Base-by-base conservation (phyloP, 1,140 invertebrate species). In the Calosoma granatense region DNA sequence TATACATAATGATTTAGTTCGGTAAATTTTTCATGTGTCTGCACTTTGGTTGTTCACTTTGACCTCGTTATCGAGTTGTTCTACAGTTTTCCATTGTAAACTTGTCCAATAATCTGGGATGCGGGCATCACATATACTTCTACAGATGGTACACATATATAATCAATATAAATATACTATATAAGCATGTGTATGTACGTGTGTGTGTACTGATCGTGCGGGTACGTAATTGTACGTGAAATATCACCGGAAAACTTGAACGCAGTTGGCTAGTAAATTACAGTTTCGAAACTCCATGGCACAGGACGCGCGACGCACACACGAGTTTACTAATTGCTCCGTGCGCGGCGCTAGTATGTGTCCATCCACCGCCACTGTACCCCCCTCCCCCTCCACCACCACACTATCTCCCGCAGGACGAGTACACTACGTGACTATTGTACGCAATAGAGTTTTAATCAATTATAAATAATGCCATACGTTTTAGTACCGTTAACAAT, bases 181-280 rank as follows among this genome's bases (percentile, higher is more conserved):
- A n/a, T 36, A n/a, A 36, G 6, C 26, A 36, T 36, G 26, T 36
- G n/a, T 36, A 36, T n/a, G 26, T 9, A 9, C n/a, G n/a, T 36
- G n/a, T 6, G 26, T 36, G 26, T 36, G n/a, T 36, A n/a, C 26
- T 36, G 6, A 36, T 36, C 26, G 26, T 36, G 17, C 41, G 6
- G 41, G 9, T 47, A 3, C 41, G 15, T 47, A 47, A 47, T 47
- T 47, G 9, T 47, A 47, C 41, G 41, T 47, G 41, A 47, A 47
- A 47, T 47, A 47, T 47, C 17, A 17, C 41, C 41, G 6, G 41
- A 47, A 47, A 47, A 47, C 41, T 47, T 47, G 41, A 6, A 47
- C 41, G 17, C 41, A 47, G 41, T 47, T 47, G 41, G 41, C 41
- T 17, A 47, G 41, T 47, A 47, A 47, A 47, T 47, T 47, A 47